Base-by-base conservation (phyloP, 1,140 invertebrate species). In the Ptiloglossa arizonensis region DNA sequence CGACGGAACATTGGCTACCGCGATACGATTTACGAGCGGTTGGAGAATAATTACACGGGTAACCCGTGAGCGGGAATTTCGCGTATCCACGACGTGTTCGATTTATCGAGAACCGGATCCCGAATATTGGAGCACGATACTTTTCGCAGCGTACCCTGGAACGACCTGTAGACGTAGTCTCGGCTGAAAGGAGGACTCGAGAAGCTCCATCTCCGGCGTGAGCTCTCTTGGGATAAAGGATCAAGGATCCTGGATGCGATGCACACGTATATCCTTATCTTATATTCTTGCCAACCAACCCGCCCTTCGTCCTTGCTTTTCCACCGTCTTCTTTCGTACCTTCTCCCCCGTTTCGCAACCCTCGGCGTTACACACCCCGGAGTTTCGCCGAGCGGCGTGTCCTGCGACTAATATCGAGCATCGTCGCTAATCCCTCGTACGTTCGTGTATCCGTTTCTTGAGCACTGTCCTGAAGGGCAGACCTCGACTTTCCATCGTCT, bases 241-340 rank as follows among this genome's bases (percentile, higher is more conserved):
- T 91, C 89, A 89, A 90, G 87, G 87, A 87, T 89, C 83, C 85
- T 87, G 85, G 89, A 89, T 89, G 80, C 86, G 86, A 87, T 89
- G 89, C 89, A 89, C 87, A 89, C 87, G 86, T 90, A 90, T 88
- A 89, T 89, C 83, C 89, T 90, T 91, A 90, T 91, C 90, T 88
- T 88, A 87, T 87, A 90, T 89, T 87, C 89, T 83, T 88, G 78
- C 82, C 87, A 87, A 80, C 79, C 81, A 82, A 68, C 79, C 80
- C 15, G 11, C 73, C 76, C 64, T 22, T 17, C 68, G 48, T 29
- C 60, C 54, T 41, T 60, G n/a, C 56, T 62, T 80, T 79, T 80
- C 86, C 73, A 84, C 76, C 77, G 68, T 78, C 81, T 66, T 70
- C 71, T 64, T 32, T 62, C 13, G 6, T 29, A 17, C 68, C 35